Evolutionary conservation across 1,140 invertebrate species (phyloP).

Genomic region (Andrena cerasifolii): DNA sequence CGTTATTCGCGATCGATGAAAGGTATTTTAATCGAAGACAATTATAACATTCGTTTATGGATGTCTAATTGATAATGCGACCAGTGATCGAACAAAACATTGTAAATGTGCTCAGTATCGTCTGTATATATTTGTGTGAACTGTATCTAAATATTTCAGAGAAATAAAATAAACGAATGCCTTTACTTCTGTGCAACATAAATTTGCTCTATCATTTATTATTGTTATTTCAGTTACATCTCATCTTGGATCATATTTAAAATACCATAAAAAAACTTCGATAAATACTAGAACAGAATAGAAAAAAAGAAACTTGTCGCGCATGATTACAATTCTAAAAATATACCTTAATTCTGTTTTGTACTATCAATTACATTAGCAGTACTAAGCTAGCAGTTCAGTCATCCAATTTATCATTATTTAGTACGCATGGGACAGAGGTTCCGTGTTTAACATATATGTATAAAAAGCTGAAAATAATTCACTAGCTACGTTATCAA

Average conservation of each 20-base stretch:
- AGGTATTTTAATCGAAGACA: constrained; percentile 18
- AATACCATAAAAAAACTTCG: too few species aligned
- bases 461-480: not conserved
- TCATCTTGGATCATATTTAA: too few species aligned
- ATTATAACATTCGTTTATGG: constrained; percentile 55
- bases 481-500: not conserved
- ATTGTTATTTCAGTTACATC: too few species aligned
- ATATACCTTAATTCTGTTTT: too few species aligned
- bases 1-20: constrained; percentile 30
- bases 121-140: constrained; percentile 78
- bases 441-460: not conserved
- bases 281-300: too few species aligned
- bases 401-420: too few species aligned
- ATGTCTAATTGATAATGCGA: constrained; percentile 59
- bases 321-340: too few species aligned
- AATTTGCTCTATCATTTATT: not conserved
- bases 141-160: constrained; percentile 67
- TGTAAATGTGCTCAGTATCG: constrained; percentile 77
- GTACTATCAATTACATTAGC: too few species aligned
- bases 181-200: constrained; percentile 53
- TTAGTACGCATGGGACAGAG: not conserved
- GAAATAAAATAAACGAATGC: constrained; percentile 63
- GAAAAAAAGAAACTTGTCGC: too few species aligned
- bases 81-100: constrained; percentile 59
- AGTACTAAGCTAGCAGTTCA: too few species aligned